Evolutionary conservation across 2,113 vertebrate genomes (phyloP).

Genomic region (Anarhynchus alexandrinus): DNA sequence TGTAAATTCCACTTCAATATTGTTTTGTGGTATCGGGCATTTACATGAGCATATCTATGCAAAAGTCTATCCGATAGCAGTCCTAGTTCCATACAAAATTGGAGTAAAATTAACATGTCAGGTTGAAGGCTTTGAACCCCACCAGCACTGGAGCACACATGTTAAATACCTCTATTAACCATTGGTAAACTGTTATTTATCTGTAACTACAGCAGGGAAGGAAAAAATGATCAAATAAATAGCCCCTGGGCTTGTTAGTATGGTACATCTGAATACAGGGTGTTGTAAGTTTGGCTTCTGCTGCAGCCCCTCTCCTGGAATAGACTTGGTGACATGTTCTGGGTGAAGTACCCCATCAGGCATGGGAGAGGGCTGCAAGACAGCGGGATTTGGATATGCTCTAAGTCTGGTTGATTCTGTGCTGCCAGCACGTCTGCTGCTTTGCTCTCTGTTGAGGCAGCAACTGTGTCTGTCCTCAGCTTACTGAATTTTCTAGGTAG

Average conservation of each 20-base stretch:
- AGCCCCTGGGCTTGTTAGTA: neutral
- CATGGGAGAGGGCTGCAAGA: neutral
- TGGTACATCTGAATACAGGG: neutral
- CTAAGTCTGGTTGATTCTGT: neutral
- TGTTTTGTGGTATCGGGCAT: neutral
- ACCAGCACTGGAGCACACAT: neutral
- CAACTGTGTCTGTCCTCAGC: neutral
- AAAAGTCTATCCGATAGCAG: neutral
- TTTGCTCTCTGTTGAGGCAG: neutral
- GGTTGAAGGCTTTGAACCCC: neutral
- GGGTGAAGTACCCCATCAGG: neutral
- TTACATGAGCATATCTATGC: rapidly evolving
- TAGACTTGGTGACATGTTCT: neutral
- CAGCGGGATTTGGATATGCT: neutral
- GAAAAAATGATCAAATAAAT: neutral
- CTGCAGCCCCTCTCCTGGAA: neutral
- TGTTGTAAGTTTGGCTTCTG: neutral
- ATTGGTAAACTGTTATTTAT: neutral
- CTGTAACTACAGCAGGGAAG: neutral
- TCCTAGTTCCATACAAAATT: neutral
- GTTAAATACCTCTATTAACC: neutral
- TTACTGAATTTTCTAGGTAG: neutral
- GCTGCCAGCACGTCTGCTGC: neutral
- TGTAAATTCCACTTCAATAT: neutral
- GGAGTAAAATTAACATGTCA: no score